phyloP scores from a whole-genome alignment of 2,888 invertebrate species.

The Sclerodermus sp. region DNA sequence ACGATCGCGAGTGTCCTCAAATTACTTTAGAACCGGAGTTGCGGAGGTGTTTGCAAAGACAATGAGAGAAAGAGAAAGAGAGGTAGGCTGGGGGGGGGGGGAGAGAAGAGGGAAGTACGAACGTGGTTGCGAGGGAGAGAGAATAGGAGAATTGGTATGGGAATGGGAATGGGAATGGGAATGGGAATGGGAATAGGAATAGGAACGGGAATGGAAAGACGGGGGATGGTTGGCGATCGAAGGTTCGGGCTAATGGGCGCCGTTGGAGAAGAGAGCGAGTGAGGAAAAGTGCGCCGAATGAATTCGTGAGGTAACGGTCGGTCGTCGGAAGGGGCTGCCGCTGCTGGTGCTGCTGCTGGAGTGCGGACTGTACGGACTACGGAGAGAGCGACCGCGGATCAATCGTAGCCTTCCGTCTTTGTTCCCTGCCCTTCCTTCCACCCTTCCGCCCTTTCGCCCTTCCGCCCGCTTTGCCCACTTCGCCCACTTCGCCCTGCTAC shows the following conservation, averaged over 20 bases:
- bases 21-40: too few relatives aligned
- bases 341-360: slow-evolving; percentile 4
- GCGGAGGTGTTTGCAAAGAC: too few relatives aligned
- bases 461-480: slow-evolving; percentile 2
- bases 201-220: too few relatives aligned
- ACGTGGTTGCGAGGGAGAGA: too few relatives aligned
- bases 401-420: slow-evolving; percentile 53
- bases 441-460: slow-evolving; percentile 5
- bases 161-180: neutral
- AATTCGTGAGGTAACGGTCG: slow-evolving; percentile 45
- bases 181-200: too few relatives aligned
- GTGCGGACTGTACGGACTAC: slow-evolving; percentile 19
- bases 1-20: too few relatives aligned
- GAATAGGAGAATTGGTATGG: too few relatives aligned
- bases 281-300: slow-evolving; percentile 18
- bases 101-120: neutral
- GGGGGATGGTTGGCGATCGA: too few relatives aligned
- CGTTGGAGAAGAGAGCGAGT: too few relatives aligned
- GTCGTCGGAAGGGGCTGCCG: slow-evolving; percentile 28
- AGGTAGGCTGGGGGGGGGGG: slow-evolving; percentile 28
- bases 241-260: too few relatives aligned
- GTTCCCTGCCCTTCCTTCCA: slow-evolving; percentile 35
- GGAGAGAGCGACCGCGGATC: slow-evolving; percentile 48
- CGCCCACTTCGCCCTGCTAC: slow-evolving; percentile 17
- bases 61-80: too few relatives aligned